Base-by-base conservation (phyloP, 1,140 invertebrate species). In the Hirudo medicinalis region DNA sequence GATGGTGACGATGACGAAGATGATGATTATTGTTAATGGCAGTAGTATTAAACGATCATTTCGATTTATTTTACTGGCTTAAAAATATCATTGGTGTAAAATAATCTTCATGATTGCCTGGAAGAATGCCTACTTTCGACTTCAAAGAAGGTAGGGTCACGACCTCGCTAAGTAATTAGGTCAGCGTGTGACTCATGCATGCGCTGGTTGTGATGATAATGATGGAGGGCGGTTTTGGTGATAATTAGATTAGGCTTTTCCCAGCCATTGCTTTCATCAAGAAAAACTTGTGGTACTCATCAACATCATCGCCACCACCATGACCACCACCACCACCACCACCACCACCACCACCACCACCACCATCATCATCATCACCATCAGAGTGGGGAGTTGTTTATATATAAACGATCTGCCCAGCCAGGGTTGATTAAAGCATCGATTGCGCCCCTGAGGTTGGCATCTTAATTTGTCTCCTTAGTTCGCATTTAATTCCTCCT, bases 221-320 rank as follows among this genome's bases (percentile, higher is more conserved):
- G 43, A 17, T 36, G 8, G 29, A n/a, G 22, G 19, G 19, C 29
- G 29, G 29, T 63, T 25, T 25, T 63, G 29, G 2, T 63, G 19
- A 63, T 63, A 63, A 63, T 63, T 63, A 25, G 22, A 63, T 63
- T 63, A 25, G 22, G 22, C 57, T n/a, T 63, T 63, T 63, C 19
- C 22, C 29, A 25, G 29, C 29, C 2, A n/a, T 63, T n/a, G 22
- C 57, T 25, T 22, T 32, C 57, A 25, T 63, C 57, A 25, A 63
- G 57, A 63, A 63, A 13, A 25, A 25, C 9, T n/a, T 63, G 22
- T 63, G 22, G 57, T n/a, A 25, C 29, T 63, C 29, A 25, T 32
- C 57, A 22, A 13, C 57, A 13, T 25, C 8, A 25, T 9, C 2
- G 54, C 25, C 25, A 57, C 9, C 54, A 57, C 54, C 20, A 36